A percentile compares a stretch with the other conserved stretches of the same genome.
These are phyloP conservation scores for Drosophila miranda DNA, from an alignment of 1,140 invertebrate species.

Conservation along the genomic window DNA sequence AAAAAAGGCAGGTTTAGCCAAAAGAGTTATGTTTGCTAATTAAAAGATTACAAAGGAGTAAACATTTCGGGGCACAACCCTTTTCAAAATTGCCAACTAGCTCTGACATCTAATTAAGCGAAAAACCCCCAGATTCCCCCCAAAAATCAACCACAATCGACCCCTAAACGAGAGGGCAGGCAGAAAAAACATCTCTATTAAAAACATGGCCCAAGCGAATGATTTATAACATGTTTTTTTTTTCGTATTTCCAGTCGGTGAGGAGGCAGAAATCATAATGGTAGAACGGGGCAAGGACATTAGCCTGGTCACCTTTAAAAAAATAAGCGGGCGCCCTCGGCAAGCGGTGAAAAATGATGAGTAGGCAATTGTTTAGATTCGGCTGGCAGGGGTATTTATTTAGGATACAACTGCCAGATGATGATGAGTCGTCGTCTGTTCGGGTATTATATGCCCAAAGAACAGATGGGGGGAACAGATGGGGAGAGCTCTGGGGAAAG, in stretches of 20 bases:
- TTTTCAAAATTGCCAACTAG: conserved; percentile 65
- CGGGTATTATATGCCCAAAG: neutral
- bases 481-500: too few relatives aligned
- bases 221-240: conserved; percentile 60
- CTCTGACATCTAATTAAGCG: conserved; percentile 46
- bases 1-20: conserved; percentile 20
- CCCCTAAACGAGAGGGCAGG: neutral
- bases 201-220: conserved; percentile 67
- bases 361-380: conserved; percentile 25
- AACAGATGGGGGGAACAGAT: neutral
- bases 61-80: conserved; percentile 40
- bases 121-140: too few relatives aligned
- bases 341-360: conserved; percentile 65
- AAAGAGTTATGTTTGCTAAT: conserved; percentile 67
- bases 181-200: conserved; percentile 69
- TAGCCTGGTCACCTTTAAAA: conserved; percentile 59
- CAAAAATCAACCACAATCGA: conserved; percentile 43
- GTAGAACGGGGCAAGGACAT: conserved; percentile 49
- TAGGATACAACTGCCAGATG: neutral
- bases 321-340: conserved; percentile 67
- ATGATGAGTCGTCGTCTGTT: conserved; percentile 43
- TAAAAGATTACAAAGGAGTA: conserved; percentile 62
- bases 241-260: conserved; percentile 29
- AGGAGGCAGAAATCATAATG: conserved; percentile 60
- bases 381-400: neutral